Percentiles rank a stretch among this genome's conserved stretches.
phyloP scores from a whole-genome alignment of 1,140 invertebrate species.

The Pararge aegeria region DNA sequence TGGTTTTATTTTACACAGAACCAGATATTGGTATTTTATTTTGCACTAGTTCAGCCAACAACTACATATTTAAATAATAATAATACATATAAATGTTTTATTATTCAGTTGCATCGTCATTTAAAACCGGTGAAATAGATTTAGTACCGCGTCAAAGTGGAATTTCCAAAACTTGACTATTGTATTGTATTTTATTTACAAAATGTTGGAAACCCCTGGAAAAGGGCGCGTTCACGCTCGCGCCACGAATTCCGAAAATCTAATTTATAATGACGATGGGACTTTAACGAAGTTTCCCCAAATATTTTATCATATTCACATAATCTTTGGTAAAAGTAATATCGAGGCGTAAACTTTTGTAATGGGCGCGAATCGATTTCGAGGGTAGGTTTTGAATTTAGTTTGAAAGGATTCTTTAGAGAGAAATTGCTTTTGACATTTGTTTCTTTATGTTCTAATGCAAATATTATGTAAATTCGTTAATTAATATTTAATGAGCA shows the following conservation, averaged over 20 bases:
- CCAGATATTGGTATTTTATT: too few species aligned
- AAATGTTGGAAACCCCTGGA: background rate
- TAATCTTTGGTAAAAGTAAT: slow-evolving; percentile 4
- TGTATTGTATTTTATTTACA: background rate
- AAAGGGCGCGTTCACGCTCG: background rate
- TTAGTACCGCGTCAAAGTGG: too few species aligned
- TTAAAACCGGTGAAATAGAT: too few species aligned
- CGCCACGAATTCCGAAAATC: slow-evolving; percentile 15
- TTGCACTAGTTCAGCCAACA: too few species aligned
- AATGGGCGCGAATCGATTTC: background rate
- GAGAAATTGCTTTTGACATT: background rate
- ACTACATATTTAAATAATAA: too few species aligned
- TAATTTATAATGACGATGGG: slow-evolving; percentile 17
- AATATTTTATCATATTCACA: slow-evolving; percentile 4
- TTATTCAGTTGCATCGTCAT: too few species aligned
- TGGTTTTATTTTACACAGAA: too few species aligned
- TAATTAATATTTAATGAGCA: too few species aligned
- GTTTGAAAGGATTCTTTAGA: background rate
- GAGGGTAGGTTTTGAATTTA: background rate
- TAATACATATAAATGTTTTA: too few species aligned
- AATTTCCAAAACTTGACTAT: too few species aligned
- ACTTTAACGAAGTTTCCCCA: slow-evolving; percentile 7
- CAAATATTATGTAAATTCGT: background rate
- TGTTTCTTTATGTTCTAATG: background rate
- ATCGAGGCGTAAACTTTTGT: background rate